Evolutionary conservation across 2,113 vertebrate genomes (phyloP), one percentile per base, ranked within the genome.

Genomic region (Otis tarda): DNA sequence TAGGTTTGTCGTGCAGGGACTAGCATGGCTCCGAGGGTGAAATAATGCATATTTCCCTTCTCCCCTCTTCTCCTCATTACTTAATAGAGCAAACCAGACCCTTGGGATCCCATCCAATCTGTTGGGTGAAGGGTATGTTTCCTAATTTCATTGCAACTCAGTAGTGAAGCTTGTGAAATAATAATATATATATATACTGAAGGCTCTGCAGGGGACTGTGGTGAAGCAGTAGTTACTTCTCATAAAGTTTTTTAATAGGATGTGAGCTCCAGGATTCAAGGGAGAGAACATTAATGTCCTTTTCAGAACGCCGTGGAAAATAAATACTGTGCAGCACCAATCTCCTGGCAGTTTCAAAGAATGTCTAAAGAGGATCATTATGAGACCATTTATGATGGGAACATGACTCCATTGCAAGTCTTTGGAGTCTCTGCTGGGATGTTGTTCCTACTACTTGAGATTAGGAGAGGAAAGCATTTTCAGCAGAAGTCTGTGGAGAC

Each of bases 381-480:
- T 74, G 88, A 94, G 94, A 94, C 92, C 95, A 80, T 95, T 97
- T 95, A 90, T 93, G 17, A 92, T 90, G 96, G 93, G 96, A 95
- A 90, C 96, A 95, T 90, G 91, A 93, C 78, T 97, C 95, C 96
- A 95, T 61, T 95, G 94, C 95, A 90, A 95, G 95, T 95, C 88
- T 90, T 96, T 89, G 93, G 95, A 95, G 95, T 96, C 95, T 97
- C 95, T 87, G 69, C 88, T 96, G 94, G 91, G 93, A 95, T 91
- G 95, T 97, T 97, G 87, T 94, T 97, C 92, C 76, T 94, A 81
- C 92, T 97, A 75, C 97, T 96, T 90, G 93, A 94, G 91, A 95
- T 97, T 94, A 92, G 93, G 95, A 97, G 96, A 90, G 95, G 95
- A 98, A 96, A 97, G 95, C 94, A 96, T 96, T 97, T 97, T 97